Percentiles rank a stretch among this genome's conserved stretches.
These are phyloP conservation scores for Oreochromis spilurus DNA, from an alignment of 2,113 vertebrate genomes.

Conservation along the genomic window DNA sequence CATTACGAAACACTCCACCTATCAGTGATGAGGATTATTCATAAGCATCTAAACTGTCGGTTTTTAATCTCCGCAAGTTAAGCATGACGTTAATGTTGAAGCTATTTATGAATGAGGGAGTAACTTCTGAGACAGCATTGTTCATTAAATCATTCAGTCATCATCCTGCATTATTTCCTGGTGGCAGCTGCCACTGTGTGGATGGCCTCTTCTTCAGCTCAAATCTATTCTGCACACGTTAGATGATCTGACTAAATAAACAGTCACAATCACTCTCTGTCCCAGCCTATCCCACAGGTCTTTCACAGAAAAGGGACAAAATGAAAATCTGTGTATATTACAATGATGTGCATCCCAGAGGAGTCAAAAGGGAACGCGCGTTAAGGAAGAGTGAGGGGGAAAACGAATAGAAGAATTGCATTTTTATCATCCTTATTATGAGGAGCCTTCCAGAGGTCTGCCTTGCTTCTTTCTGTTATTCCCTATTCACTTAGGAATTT, in stretches of 20 bases:
- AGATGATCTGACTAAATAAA: slow-evolving; percentile 59
- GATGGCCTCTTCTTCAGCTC: slow-evolving; percentile 29
- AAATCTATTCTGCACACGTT: slow-evolving; percentile 50
- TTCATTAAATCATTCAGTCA: background rate
- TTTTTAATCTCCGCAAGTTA: background rate
- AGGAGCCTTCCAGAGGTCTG: slow-evolving; percentile 15
- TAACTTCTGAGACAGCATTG: background rate
- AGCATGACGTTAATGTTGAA: background rate
- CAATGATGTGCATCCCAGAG: slow-evolving; percentile 40
- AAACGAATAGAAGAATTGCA: slow-evolving; percentile 28
- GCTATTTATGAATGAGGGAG: background rate
- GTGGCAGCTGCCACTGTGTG: slow-evolving; percentile 21
- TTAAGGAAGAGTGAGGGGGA: slow-evolving; percentile 7
- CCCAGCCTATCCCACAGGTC: slow-evolving; percentile 13
- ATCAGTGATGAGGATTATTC: background rate
- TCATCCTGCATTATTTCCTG: background rate
- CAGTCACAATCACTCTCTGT: slow-evolving; percentile 18
- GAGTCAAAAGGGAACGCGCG: slow-evolving; percentile 1
- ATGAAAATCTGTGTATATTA: slow-evolving; percentile 37
- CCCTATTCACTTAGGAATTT: slow-evolving; percentile 26
- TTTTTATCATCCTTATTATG: slow-evolving; percentile 57
- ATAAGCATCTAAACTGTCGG: background rate
- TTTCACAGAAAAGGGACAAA: slow-evolving; percentile 35
- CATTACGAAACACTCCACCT: background rate
- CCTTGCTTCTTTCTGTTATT: slow-evolving; percentile 11